Base-by-base conservation (phyloP, 2,797 vertebrate genomes). In the Urocyon cinereoargenteus region DNA sequence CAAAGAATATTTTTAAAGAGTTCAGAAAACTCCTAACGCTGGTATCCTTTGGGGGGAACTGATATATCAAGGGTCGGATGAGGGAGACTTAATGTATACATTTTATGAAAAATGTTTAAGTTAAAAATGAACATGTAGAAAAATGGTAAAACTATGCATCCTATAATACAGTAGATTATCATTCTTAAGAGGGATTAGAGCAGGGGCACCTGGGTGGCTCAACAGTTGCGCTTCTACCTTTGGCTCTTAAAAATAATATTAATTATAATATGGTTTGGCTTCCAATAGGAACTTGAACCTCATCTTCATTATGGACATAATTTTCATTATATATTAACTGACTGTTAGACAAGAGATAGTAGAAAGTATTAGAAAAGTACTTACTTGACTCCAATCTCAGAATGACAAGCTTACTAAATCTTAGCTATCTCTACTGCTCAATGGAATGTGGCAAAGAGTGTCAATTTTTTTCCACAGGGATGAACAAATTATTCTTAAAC, bases 401-500 rank as follows among this genome's bases (percentile, higher is more conserved):
- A 89, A 86, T 51, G 26, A 93, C 68, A 28, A 90, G 19, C 36
- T 72, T 72, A 53, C 34, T 94, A 91, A 85, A 73, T 57, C 79
- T 82, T 66, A 91, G 88, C 31, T 75, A 62, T 75, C 61, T 61
- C 53, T 86, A 15, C 34, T 91, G 55, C 10, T 90, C 86, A 86
- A 26, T 49, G 57, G 18, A 90, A 31, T 61, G 3, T 49, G n/a
- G 45, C 31, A 86, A 89, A 96, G 34, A 34, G 10, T 53, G 70
- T 5, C 18, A 28, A 31, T 75, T 85, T 51, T 51, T 22, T 53
- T 19, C 26, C 21, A 36, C 3, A 36, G 16, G 73, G 28, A 78
- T 6, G 66, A 96, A 82, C 61, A 86, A 86, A 59, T 57, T 88
- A 96, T 88, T 53, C 59, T 84, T 96, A 84, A 91, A 68, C 45